Base-by-base conservation (phyloP, 2,888 invertebrate genomes). In the Helobdella robusta region DNA sequence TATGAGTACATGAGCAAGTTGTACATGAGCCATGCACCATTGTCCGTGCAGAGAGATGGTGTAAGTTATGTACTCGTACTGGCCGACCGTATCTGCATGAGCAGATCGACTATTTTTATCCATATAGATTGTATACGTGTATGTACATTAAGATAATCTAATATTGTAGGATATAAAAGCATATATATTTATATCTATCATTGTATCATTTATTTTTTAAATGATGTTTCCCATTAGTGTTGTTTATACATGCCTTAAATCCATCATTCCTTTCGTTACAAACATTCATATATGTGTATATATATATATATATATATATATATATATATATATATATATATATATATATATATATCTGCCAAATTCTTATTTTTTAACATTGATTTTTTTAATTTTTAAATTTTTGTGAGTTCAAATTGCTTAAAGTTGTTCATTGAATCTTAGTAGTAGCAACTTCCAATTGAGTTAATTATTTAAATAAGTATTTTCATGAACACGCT, bases 251-350 rank as follows among this genome's bases (percentile, higher is more conserved):
- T 40, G 44, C n/a, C 11, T 40, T 11, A 15, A 40, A 15, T 11
- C n/a, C 11, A 15, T 11, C n/a, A 40, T 40, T 11, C n/a, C 11
- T 40, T 11, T 40, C 11, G 11, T 11, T 40, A 40, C n/a, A n/a
- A 15, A 40, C n/a, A n/a, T 40, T 15, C n/a, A n/a, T 40, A 40
- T 40, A n/a, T 40, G n/a, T 40, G 44, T 40, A 52, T 52, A 20
- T 52, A 52, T 60, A 4, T 60, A 60, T 60, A 23, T 60, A 60
- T 60, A 40, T 60, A 60, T 60, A 40, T 46, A 2, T 2, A 40
- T 60, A 44, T 60, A 40, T 60, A 60, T 60, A 40, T 60, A 60
- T 60, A 40, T 1, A 60, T 60, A 40, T 60, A 60, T 40, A n/a
- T 40, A 40, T 40, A n/a, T 40, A 40, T 40, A n/a, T 40, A 40